Base-by-base conservation (phyloP, 2,888 invertebrate genomes). In the Gerris lacustris region DNA sequence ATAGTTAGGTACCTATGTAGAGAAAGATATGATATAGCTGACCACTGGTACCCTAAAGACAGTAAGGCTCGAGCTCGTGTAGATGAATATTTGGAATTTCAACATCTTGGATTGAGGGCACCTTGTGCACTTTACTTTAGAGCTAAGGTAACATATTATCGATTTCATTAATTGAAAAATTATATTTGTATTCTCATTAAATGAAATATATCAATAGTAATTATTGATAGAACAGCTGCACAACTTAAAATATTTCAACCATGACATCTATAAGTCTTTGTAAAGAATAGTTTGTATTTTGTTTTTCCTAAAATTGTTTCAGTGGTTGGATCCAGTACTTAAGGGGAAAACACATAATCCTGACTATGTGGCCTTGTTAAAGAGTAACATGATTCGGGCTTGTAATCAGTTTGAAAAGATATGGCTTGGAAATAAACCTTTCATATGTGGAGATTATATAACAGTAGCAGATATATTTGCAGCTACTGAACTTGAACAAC, bases 1-100 rank as follows among this genome's bases (percentile, higher is more conserved):
- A 85, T 85, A 63, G 73, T 84, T 45, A 80, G 82, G 43, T 85
- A 85, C 76, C 74, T 85, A 64, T 76, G 79, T 31, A 76, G 78
- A 5, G 81, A 82, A 72, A 76, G 77, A 17, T 76, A 83, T 64
- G 73, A 75, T 68, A 76, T 83, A 4, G 76, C 80, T 1, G 82
- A 83, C 69, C 81, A 83, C 75, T 85, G 84, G 84, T 85, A 84
- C 75, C 84, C 84, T 0, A 78, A 77, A 72, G 82, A 84, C 73
- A 76, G 79, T 6, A 76, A 79, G 72, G 74, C 77, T 70, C 79
- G 80, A 75, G 83, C 83, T 0, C 77, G 77, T 69, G 81, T 85
- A 4, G 84, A 85, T 73, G 83, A 84, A 73, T 82, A 82, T 76
- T 77, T 83, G 72, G 80, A 82, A 73, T 85, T 84, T 84, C 84